A percentile compares a stretch with the other conserved stretches of the same genome.
phyloP scores from a whole-genome alignment of 2,113 vertebrate genomes.

The Mesocricetus auratus region DNA sequence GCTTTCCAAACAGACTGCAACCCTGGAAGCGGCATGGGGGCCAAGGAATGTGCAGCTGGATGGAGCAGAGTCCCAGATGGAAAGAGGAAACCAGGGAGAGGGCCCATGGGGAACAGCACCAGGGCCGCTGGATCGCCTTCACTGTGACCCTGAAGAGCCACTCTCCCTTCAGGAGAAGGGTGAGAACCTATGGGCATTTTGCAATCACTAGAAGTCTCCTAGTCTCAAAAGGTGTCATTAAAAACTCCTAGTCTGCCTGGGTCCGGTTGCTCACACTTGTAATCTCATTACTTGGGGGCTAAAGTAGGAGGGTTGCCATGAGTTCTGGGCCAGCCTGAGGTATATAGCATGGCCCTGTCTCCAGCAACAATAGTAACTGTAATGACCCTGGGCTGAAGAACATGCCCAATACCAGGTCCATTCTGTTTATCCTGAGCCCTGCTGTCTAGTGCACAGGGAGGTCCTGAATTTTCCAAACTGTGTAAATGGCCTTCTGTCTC shows the following conservation, averaged over 20 bases:
- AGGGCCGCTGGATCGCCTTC: slow-evolving; percentile 65
- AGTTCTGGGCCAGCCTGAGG: not conserved
- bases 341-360: not conserved
- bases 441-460: not conserved
- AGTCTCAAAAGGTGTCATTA: not conserved
- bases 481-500: not conserved
- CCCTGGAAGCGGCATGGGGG: slow-evolving; percentile 78
- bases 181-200: slow-evolving; percentile 24
- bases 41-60: slow-evolving; percentile 70
- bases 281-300: not conserved
- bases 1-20: slow-evolving; percentile 80
- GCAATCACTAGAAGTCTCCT: not conserved
- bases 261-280: not conserved
- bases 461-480: not conserved
- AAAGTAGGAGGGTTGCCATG: not conserved
- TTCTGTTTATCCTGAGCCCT: not conserved
- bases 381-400: not conserved
- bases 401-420: not conserved
- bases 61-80: slow-evolving; percentile 58
- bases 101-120: slow-evolving; percentile 58
- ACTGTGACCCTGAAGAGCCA: slow-evolving; percentile 71
- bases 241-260: not conserved
- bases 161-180: slow-evolving; percentile 80
- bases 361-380: not conserved
- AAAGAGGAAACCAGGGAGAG: slow-evolving; percentile 69